These are phyloP conservation scores for Thelaira solivaga DNA, from an alignment of 2,888 invertebrate species.

Conservation along the genomic window DNA sequence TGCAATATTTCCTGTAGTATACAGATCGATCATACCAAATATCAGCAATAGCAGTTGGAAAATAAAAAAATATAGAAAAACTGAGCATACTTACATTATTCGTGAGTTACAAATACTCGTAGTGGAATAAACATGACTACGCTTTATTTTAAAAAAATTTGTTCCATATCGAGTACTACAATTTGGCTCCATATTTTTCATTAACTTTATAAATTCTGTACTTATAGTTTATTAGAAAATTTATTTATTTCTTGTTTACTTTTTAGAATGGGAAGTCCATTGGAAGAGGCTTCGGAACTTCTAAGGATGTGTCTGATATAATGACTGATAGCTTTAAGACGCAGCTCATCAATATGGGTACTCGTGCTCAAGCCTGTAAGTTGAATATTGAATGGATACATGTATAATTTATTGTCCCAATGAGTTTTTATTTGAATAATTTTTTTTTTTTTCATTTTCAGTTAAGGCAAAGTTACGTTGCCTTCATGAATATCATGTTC, in stretches of 20 bases:
- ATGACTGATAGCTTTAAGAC: constrained; percentile 85
- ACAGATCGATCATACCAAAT: too few relatives aligned
- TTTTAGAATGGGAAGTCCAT: constrained; percentile 74
- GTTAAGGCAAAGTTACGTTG: constrained; percentile 98
- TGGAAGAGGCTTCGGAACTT: constrained; percentile 75
- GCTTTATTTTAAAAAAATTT: too few relatives aligned
- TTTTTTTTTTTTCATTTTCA: constrained; percentile 75
- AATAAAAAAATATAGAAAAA: too few relatives aligned
- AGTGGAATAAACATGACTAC: too few relatives aligned
- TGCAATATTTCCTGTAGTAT: too few relatives aligned
- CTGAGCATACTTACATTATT: too few relatives aligned
- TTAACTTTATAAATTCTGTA: neutral
- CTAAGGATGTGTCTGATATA: constrained; percentile 76
- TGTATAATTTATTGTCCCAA: neutral
- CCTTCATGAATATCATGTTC: constrained; percentile 96
- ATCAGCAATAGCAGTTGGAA: too few relatives aligned
- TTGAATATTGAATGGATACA: too few relatives aligned
- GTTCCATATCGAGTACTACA: too few relatives aligned
- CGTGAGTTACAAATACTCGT: too few relatives aligned
- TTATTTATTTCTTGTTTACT: neutral
- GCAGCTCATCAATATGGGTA: constrained; percentile 90
- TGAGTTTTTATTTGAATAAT: neutral
- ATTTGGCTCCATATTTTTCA: too few relatives aligned
- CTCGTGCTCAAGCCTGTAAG: constrained; percentile 95
- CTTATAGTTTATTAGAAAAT: neutral